These are phyloP conservation scores for Crenichthys baileyi DNA, from an alignment of 2,797 vertebrate species.

Conservation along the genomic window DNA sequence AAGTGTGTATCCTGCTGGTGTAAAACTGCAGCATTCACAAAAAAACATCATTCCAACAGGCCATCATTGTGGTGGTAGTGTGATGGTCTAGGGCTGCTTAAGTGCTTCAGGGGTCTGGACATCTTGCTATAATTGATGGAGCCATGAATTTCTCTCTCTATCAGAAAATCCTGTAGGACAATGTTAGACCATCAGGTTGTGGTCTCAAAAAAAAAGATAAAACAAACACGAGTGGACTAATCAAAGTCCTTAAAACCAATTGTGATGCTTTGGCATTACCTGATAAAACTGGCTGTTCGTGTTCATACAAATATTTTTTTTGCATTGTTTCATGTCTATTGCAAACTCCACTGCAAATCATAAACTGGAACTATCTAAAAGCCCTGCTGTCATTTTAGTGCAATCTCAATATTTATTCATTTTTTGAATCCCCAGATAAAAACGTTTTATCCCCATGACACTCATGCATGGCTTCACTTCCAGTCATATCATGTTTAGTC, in stretches of 20 bases:
- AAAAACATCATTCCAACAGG: not conserved
- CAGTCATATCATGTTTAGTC: constrained; percentile 29
- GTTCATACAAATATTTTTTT: not conserved
- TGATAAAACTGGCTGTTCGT: too few relatives aligned
- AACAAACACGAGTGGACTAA: too few relatives aligned
- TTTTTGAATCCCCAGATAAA: constrained; percentile 24
- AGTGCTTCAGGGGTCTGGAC: not conserved
- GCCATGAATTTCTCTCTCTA: too few relatives aligned
- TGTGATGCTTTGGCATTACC: too few relatives aligned
- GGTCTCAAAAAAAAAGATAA: too few relatives aligned
- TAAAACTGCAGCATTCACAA: not conserved
- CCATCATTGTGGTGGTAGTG: not conserved
- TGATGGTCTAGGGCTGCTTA: not conserved
- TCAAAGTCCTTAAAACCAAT: too few relatives aligned
- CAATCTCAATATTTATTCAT: constrained; percentile 44
- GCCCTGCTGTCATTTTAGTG: constrained; percentile 30
- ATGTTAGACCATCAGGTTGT: too few relatives aligned
- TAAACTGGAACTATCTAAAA: constrained; percentile 48
- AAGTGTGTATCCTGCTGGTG: not conserved
- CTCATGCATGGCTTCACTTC: constrained; percentile 39
- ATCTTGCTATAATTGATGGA: not conserved
- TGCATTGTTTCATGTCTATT: too few relatives aligned
- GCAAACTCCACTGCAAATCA: constrained; percentile 38
- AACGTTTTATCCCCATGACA: constrained; percentile 39
- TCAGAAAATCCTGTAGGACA: too few relatives aligned